These are phyloP conservation scores for Drosophila equinoxialis DNA, from an alignment of 1,140 invertebrate genomes.

Conservation along the genomic window DNA sequence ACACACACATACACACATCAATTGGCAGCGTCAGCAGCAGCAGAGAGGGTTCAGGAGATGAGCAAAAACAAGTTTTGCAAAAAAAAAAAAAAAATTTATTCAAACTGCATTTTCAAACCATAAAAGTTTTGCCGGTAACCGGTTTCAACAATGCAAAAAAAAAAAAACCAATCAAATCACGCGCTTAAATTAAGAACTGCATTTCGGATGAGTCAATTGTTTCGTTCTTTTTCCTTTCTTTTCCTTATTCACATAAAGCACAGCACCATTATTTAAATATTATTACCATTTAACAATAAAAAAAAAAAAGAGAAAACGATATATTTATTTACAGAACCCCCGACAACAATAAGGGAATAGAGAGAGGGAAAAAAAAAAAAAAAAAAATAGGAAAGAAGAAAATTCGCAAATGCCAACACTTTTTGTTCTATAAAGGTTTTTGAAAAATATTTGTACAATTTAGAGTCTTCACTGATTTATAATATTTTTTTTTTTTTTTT, in stretches of 20 bases:
- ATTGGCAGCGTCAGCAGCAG: not conserved
- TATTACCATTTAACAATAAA: constrained; percentile 2
- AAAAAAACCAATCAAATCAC: constrained; percentile 29
- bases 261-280: not conserved
- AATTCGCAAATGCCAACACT: constrained; percentile 30
- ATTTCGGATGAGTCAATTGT: constrained; percentile 22
- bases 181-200: constrained; percentile 54
- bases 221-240: not conserved
- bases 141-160: constrained; percentile 54
- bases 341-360: not conserved
- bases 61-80: constrained; percentile 64
- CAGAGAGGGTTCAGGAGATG: not conserved
- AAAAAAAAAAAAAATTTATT: constrained; percentile 22
- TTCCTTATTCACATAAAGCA: not conserved
- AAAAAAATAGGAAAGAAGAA: not conserved
- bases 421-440: not conserved
- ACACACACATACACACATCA: not conserved
- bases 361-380: not conserved
- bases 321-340: not conserved
- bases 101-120: constrained; percentile 51
- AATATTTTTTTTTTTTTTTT: constrained; percentile 32
- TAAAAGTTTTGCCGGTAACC: constrained; percentile 70
- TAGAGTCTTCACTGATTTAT: constrained; percentile 35
- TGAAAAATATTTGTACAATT: constrained; percentile 30
- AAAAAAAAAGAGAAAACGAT: not conserved